A percentile compares a stretch with the other conserved stretches of the same genome.
These are phyloP conservation scores for Chrysogorgia sp. DNA, from an alignment of 92 coral and sea anemone species.

Conservation along the genomic window DNA sequence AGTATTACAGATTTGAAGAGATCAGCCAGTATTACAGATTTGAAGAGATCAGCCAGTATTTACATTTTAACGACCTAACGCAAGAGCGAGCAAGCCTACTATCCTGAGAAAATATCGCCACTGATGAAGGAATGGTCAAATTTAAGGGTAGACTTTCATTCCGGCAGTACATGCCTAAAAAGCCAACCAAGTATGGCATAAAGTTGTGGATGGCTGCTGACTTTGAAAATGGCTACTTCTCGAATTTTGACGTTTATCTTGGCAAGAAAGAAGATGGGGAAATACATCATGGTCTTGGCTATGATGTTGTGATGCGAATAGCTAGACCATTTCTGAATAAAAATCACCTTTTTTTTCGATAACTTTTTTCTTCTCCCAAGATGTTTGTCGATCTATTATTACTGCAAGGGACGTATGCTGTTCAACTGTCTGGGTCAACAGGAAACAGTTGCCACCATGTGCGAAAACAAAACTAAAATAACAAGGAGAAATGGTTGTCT, in stretches of 20 bases:
- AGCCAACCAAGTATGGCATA: slow-evolving; percentile 66
- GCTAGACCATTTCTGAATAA: slow-evolving; percentile 64
- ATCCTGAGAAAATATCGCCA: no score
- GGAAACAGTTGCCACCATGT: slow-evolving; percentile 49
- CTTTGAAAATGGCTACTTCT: slow-evolving; percentile 61
- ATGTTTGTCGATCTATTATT: slow-evolving; percentile 58
- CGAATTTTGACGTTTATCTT: slow-evolving; percentile 58
- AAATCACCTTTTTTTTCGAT: slow-evolving; percentile 65
- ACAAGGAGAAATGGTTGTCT: slow-evolving; percentile 40
- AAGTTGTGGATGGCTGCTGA: slow-evolving; percentile 78
- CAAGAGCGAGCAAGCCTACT: no score
- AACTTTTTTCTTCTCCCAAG: slow-evolving; percentile 54
- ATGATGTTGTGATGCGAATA: slow-evolving; percentile 62
- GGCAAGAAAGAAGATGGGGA: slow-evolving; percentile 54
- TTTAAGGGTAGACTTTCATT: no score
- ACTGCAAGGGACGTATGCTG: slow-evolving; percentile 63
- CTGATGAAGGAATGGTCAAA: no score
- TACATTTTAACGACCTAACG: no score
- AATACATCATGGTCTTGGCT: slow-evolving; percentile 56
- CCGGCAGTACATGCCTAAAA: no score
- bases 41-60: no score
- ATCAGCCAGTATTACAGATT: no score
- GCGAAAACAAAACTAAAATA: slow-evolving; percentile 52
- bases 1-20: no score
- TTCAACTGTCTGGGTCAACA: slow-evolving; percentile 56